Base-by-base conservation (phyloP, 2,888 invertebrate genomes). In the Marronus borbonicus region DNA sequence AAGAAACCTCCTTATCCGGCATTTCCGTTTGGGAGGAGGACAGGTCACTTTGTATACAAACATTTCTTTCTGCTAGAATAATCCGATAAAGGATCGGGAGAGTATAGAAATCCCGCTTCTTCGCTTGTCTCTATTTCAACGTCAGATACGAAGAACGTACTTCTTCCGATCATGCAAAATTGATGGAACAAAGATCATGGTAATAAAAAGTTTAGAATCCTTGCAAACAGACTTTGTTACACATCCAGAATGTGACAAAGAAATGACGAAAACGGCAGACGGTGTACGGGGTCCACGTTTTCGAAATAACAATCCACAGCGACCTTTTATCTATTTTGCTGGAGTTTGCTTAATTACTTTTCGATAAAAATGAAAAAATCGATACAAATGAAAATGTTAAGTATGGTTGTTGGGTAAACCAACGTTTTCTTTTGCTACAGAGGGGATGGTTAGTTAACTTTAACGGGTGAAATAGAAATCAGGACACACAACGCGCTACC, bases 181-280 rank as follows among this genome's bases (percentile, higher is more conserved):
- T 74, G 62, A 74, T 74, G 72, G 24, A n/a, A 60, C 60, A 60
- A 60, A 74, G 72, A 62, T 44, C 20, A n/a, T 12, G 5, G 70
- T 55, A 70, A 70, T 74, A 74, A 60, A 74, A 74, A 74, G 72
- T 74, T 74, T 74, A 74, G 58, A 74, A 74, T 49, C 72, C 49
- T 44, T 44, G 49, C 72, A 60, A 60, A 74, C 58, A 74, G 14
- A 60, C 72, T 17, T 12, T 60, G 60, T 60, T 74, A 74, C 60
- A 58, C 31, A 74, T 31, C 44, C 20, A 20, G 62, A 60, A 62
- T 60, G 72, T 60, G 72, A 74, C 72, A 74, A 74, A 74, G 72
- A 28, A 60, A 60, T 60, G 14, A 31, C n/a, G 44, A 44, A 60
- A 50, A n/a, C 3, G 44, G 65, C n/a, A n/a, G n/a, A 2, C 36